Conservation (phyloP, 2,113 vertebrate genomes). For the Lota lota region DNA sequence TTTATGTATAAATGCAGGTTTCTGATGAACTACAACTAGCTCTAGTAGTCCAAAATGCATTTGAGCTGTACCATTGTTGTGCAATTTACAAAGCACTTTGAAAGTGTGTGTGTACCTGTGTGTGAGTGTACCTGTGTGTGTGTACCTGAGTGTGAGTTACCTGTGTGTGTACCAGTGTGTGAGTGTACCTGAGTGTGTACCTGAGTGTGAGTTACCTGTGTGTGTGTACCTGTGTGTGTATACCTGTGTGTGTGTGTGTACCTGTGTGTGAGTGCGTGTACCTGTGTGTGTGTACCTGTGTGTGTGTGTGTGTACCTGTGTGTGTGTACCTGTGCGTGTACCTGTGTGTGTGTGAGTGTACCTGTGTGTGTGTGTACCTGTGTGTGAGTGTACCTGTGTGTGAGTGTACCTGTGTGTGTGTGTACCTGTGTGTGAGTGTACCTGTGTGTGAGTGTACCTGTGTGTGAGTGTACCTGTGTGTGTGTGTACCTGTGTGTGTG, state of each 20-base stretch:
- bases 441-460: neutral
- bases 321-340: too few species aligned
- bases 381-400: neutral
- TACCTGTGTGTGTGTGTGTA: neutral
- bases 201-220: too few species aligned
- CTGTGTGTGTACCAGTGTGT: conserved; percentile 6
- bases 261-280: too few species aligned
- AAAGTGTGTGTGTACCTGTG: neutral
- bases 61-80: too few species aligned
- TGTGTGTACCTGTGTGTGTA: neutral
- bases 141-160: neutral
- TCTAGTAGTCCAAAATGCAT: too few species aligned
- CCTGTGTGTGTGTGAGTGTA: neutral
- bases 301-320: conserved; percentile 55
- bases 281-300: conserved; percentile 39
- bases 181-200: neutral
- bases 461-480: conserved; percentile 44
- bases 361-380: neutral
- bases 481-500: conserved; percentile 27
- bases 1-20: too few species aligned
- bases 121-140: neutral
- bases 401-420: neutral
- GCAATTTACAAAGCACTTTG: too few species aligned
- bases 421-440: neutral
- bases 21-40: too few species aligned